A percentile compares a stretch with the other conserved stretches of the same genome.
These are phyloP conservation scores for Pontoporia blainvillei DNA, from an alignment of 2,113 vertebrate genomes.

Conservation along the genomic window DNA sequence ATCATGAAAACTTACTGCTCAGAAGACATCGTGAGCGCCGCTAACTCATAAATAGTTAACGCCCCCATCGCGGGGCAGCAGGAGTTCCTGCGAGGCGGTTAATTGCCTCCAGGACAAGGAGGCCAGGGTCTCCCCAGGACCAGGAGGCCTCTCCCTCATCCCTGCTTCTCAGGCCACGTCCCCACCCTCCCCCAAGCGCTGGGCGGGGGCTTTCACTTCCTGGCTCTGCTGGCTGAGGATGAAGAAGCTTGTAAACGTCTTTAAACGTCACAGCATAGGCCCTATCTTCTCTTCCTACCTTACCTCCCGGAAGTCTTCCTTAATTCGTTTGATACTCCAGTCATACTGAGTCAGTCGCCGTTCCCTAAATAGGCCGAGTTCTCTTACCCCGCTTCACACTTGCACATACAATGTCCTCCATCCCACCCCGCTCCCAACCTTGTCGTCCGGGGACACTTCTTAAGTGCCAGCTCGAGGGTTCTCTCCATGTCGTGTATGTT, in stretches of 20 bases:
- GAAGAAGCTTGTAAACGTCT: not conserved
- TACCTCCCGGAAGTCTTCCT: not conserved
- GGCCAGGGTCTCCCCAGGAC: constrained; percentile 7
- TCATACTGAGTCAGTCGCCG: not conserved
- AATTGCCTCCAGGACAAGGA: constrained; percentile 80
- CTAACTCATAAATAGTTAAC: constrained; percentile 91
- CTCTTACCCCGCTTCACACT: not conserved
- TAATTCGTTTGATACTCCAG: not conserved
- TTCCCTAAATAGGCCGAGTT: not conserved
- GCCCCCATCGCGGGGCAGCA: constrained; percentile 56
- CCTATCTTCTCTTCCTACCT: not conserved
- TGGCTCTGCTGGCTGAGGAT: constrained; percentile 57
- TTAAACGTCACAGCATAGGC: not conserved
- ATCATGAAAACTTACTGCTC: constrained; percentile 80
- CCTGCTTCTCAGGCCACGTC: not conserved
- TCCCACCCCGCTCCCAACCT: not conserved
- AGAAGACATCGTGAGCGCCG: constrained; percentile 75
- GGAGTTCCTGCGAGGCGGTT: constrained; percentile 84
- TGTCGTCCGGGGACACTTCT: not conserved
- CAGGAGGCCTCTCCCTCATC: constrained; percentile 25
- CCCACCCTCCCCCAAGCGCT: constrained; percentile 73
- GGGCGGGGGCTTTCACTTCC: constrained; percentile 76
- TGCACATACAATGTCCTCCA: not conserved
- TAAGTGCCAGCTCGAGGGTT: not conserved
- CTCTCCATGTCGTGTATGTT: fast-evolving